Conservation (phyloP, 2,113 vertebrate species). For the Macroglossus sobrinus region DNA sequence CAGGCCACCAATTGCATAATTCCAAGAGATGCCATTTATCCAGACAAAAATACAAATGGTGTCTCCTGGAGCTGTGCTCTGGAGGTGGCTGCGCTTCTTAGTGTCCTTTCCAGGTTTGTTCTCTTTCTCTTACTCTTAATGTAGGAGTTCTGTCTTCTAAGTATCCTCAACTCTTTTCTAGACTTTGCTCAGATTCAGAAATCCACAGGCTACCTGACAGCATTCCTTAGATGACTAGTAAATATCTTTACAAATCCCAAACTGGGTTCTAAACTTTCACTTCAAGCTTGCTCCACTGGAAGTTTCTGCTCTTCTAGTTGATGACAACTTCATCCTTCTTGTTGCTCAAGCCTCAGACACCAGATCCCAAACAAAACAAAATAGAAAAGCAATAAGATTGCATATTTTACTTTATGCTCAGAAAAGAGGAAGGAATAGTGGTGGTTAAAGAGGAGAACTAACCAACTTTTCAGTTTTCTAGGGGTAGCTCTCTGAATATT, state of each 20-base stretch:
- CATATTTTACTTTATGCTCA: neutral
- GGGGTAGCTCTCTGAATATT: neutral
- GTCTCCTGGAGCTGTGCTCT: too few relatives aligned
- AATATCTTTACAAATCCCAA: neutral
- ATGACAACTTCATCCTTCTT: neutral
- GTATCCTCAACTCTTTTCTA: neutral
- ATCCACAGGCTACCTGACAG: neutral
- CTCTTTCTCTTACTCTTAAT: neutral
- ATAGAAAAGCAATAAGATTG: neutral
- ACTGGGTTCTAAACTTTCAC: neutral
- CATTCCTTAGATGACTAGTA: neutral
- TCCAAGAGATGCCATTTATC: neutral
- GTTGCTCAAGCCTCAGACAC: neutral
- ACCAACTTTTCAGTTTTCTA: neutral
- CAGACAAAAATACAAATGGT: neutral
- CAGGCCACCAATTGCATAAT: neutral
- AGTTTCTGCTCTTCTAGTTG: neutral
- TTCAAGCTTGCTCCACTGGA: neutral
- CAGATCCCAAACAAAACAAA: neutral
- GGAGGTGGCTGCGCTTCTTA: neutral
- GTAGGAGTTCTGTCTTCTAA: neutral
- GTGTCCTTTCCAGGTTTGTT: neutral
- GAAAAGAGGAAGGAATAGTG: neutral
- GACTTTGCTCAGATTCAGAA: neutral
- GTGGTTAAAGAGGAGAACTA: neutral